Evolutionary conservation across 2,888 invertebrate genomes (phyloP), one percentile per base, ranked within the genome.

Genomic region (Lutraria lutraria): DNA sequence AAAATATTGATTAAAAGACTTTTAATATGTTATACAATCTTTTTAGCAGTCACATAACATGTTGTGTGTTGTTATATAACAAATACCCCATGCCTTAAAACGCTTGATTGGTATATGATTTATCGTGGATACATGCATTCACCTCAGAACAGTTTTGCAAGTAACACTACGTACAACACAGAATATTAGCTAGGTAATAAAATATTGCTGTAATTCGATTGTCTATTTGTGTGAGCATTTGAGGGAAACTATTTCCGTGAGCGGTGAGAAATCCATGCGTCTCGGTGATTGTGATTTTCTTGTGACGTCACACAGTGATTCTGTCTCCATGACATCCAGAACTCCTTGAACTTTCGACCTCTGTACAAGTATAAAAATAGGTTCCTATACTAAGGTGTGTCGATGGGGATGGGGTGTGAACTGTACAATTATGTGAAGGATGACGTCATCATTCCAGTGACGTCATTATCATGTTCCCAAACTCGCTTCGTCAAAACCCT

Each of bases 401-500:
- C 76, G 43, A 72, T 54, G 84, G 76, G 84, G 84, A 54, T 29
- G n/a, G n/a, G n/a, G n/a, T 76, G 84, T 84, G 84, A 84, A 54
- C 84, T 72, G 25, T 63, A 60, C 76, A 76, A 13, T 3, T 19
- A 31, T 16, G 31, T 19, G 21, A 29, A 54, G 76, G 29, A 31
- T 19, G 52, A 53, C 68, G 76, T 84, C 15, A 68, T 29, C n/a
- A 80, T 13, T 43, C 21, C 52, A 0, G 16, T 53, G 68, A 76
- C 72, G 52, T 76, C 53, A 87, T 76, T 34, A 76, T 88, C 89
- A 88, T 43, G 85, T 90, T 21, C 87, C 86, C 52, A 92, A 79
- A 81, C 81, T 89, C 8, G 90, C 81, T 29, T 86, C 90, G 56
- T 87, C 91, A 16, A 92, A 82, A 19, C 90, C 91, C 43, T 92